Evolutionary conservation across 2,888 invertebrate genomes (phyloP), one percentile per base, ranked within the genome.

Genomic region (Zygogramma bicolorata): DNA sequence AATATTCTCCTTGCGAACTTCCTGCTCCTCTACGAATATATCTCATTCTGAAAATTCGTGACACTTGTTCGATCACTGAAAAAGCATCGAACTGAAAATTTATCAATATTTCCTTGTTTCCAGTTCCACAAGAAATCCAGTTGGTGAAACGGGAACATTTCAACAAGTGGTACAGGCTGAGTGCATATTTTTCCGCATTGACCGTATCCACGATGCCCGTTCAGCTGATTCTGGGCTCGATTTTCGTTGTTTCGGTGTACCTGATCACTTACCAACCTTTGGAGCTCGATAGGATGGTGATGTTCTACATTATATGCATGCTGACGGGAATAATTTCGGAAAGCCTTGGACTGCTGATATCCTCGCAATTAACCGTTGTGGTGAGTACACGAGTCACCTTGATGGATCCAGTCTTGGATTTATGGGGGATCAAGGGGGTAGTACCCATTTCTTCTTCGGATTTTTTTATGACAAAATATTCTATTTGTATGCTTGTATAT

Each of bases 141-240:
- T 87, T 95, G 18, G 86, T 95, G 8, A 95, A 95, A 84, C 88
- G 94, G 60, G 95, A 96, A 83, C 92, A 95, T 81, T 95, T 95
- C 84, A 96, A 96, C 85, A 91, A 93, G 60, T 96, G 95, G 95
- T 96, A 95, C 83, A 90, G 92, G 1, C 84, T 95, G 20, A 93
- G 93, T 82, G 92, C 95, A 0, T 95, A 95, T 82, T 96, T 93
- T 84, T 90, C 91, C 7, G 95, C 95, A 0, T 86, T 93, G 81
- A 91, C 93, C 0, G 86, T 92, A n/a, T 91, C 94, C 0, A 90
- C 92, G 65, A 88, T 95, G 10, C 95, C 95, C 0, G 85, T 90
- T 5, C 94, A 94, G 84, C 89, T 95, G 75, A 79, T 92, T 71
- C 89, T 94, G 81, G 91, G 92, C 10, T 84, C 91, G 6, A 87